Conservation (phyloP, 2,113 vertebrate genomes). For the Nestor notabilis region DNA sequence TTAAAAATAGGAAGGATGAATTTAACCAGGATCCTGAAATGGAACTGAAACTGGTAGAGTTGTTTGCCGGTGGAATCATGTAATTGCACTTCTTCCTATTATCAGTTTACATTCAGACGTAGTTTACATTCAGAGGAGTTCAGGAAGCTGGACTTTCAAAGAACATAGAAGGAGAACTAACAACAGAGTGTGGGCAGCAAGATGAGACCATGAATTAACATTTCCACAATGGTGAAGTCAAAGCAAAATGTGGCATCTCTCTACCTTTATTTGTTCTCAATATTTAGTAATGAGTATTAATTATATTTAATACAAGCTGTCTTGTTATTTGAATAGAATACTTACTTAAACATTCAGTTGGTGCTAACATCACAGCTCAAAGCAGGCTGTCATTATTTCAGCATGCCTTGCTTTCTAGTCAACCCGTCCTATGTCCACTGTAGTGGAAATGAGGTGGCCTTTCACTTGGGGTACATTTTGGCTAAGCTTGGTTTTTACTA, state of each 20-base stretch:
- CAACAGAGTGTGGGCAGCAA: not conserved
- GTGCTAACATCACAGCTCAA: not conserved
- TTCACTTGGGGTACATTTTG: not conserved
- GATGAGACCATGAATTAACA: not conserved
- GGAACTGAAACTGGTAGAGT: not conserved
- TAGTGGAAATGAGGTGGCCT: not conserved
- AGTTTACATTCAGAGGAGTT: not conserved
- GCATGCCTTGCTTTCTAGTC: not conserved
- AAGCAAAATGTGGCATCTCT: not conserved
- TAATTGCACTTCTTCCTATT: not conserved
- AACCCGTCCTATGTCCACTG: not conserved
- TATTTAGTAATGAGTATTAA: conserved; percentile 16
- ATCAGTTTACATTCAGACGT: not conserved
- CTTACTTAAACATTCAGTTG: not conserved
- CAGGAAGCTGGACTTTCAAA: not conserved
- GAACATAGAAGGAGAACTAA: not conserved
- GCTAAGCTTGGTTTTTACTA: not conserved
- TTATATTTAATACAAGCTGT: not conserved
- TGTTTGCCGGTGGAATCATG: not conserved
- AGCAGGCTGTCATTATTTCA: not conserved
- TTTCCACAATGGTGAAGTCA: not conserved
- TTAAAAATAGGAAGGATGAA: conserved; percentile 27
- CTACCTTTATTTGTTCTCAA: not conserved
- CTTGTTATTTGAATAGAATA: not conserved
- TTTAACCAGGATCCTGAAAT: conserved; percentile 8